phyloP scores from a whole-genome alignment of 2,113 vertebrate genomes.

The Bufo bufo region DNA sequence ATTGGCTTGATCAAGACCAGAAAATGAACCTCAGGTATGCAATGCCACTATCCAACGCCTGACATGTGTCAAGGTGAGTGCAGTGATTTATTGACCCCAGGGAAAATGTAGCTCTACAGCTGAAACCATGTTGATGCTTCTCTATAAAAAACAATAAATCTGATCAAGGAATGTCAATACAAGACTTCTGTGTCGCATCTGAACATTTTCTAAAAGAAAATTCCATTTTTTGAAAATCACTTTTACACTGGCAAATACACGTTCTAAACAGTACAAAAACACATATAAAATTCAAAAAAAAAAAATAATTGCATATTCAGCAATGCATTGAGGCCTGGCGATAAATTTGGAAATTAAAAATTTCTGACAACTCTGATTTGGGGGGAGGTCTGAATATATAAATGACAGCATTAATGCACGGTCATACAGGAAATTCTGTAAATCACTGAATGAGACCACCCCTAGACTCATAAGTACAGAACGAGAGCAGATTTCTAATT shows the following conservation, averaged over 20 bases:
- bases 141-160: conserved; percentile 54
- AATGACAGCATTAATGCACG: no score
- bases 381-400: no score
- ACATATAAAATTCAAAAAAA: no score
- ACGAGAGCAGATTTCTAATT: no score
- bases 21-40: conserved; percentile 46
- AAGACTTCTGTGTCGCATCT: conserved; percentile 9
- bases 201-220: neutral
- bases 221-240: neutral
- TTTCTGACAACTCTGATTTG: no score
- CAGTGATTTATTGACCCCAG: conserved; percentile 51
- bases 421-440: no score
- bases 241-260: neutral
- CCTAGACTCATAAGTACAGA: no score
- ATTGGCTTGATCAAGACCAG: conserved; percentile 20
- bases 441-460: no score
- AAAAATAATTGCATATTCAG: no score
- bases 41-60: conserved; percentile 34
- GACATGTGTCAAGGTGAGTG: conserved; percentile 50
- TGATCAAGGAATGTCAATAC: conserved; percentile 27
- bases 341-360: no score
- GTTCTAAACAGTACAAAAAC: no score
- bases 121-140: conserved; percentile 23
- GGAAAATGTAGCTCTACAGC: conserved; percentile 27
- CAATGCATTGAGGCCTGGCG: no score